Percentiles rank a stretch among this genome's conserved stretches.
Evolutionary conservation across 1,140 invertebrate species (phyloP).

Genomic region (Adoxophyes honmai): DNA sequence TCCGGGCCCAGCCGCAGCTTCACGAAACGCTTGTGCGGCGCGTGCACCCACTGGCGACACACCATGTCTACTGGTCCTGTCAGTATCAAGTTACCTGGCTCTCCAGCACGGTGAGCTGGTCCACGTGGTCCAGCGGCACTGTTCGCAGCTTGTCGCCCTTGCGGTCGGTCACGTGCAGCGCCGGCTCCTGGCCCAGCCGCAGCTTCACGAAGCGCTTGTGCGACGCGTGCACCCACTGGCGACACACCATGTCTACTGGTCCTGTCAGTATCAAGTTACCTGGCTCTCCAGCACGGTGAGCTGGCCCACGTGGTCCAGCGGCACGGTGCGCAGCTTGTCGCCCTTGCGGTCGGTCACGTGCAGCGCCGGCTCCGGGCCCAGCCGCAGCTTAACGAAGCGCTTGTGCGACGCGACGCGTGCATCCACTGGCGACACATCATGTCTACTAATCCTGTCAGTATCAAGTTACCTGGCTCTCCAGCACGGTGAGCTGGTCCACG

Average conservation of each 20-base stretch:
- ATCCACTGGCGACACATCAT: too few relatives aligned
- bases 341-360: slow-evolving; percentile 94
- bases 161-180: slow-evolving; percentile 90
- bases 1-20: too few relatives aligned
- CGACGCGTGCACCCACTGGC: slow-evolving; percentile 97
- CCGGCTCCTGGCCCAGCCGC: slow-evolving; percentile 90
- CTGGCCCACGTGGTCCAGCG: slow-evolving; percentile 85
- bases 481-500: slow-evolving; percentile 86
- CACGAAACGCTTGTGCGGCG: too few relatives aligned
- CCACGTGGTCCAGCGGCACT: slow-evolving; percentile 85
- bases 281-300: slow-evolving; percentile 90
- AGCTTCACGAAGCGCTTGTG: slow-evolving; percentile 94
- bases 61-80: too few relatives aligned
- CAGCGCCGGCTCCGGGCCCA: too few relatives aligned
- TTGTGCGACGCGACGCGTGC: too few relatives aligned
- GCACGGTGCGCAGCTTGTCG: slow-evolving; percentile 90
- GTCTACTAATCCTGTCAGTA: too few relatives aligned
- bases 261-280: slow-evolving; percentile 60
- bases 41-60: too few relatives aligned
- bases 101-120: slow-evolving; percentile 89
- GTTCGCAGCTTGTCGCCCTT: slow-evolving; percentile 93
- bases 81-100: slow-evolving; percentile 76
- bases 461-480: slow-evolving; percentile 83
- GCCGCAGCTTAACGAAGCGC: too few relatives aligned
- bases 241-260: slow-evolving; percentile 93